phyloP scores from a whole-genome alignment of 2,113 vertebrate genomes.

The Tamias sibiricus region DNA sequence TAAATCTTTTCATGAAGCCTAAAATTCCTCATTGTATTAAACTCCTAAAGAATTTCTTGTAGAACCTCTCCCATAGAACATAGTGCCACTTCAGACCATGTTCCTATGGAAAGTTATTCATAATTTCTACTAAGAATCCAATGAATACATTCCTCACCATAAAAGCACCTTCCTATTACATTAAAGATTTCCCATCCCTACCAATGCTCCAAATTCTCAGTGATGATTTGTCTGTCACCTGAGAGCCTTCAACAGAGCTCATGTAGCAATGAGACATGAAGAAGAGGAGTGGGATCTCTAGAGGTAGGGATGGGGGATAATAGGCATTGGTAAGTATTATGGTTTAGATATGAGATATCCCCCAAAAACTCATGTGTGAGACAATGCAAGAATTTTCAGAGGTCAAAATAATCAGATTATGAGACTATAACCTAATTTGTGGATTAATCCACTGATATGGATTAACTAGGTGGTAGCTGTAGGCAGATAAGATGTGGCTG shows the following conservation, averaged over 20 bases:
- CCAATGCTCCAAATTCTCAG: neutral
- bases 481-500: too few species aligned
- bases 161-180: neutral
- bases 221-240: neutral
- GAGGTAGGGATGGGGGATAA: neutral
- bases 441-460: too few species aligned
- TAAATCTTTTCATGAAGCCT: neutral
- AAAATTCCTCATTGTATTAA: neutral
- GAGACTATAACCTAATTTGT: too few species aligned
- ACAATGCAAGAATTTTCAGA: too few species aligned
- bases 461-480: too few species aligned
- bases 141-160: neutral
- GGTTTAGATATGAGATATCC: too few species aligned
- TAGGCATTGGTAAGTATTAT: neutral
- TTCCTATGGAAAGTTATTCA: slow-evolving; percentile 11
- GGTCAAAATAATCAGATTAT: too few species aligned
- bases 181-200: neutral
- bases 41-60: neutral
- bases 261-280: neutral
- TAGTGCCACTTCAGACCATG: neutral
- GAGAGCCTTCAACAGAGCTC: neutral
- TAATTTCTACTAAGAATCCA: neutral
- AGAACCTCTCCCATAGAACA: slow-evolving; percentile 13
- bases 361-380: too few species aligned
- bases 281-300: neutral